phyloP scores from a whole-genome alignment of 2,797 vertebrate species.

The Ctenopoma kingsleyae region DNA sequence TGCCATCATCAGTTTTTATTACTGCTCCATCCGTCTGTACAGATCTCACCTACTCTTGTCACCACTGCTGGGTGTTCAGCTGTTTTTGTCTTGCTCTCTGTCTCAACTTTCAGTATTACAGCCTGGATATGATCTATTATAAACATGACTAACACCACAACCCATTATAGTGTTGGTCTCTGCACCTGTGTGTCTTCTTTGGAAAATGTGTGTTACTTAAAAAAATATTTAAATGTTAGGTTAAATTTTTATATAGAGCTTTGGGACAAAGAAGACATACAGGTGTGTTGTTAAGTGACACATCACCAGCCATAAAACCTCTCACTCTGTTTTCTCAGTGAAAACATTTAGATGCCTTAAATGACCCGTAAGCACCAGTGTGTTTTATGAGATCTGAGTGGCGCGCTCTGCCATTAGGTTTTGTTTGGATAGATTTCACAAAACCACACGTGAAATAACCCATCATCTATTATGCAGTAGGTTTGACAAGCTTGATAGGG shows the following conservation, averaged over 20 bases:
- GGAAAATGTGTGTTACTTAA: not conserved
- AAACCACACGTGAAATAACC: slow-evolving; percentile 40
- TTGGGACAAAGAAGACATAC: not conserved
- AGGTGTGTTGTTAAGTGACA: not conserved
- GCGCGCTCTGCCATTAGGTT: not conserved
- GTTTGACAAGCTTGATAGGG: slow-evolving; percentile 38
- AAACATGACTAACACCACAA: not conserved
- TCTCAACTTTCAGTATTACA: not conserved
- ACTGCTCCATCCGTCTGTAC: slow-evolving; percentile 13
- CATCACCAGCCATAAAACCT: not conserved
- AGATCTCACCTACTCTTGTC: not conserved
- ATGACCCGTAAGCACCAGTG: not conserved
- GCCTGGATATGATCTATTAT: not conserved
- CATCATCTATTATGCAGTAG: slow-evolving; percentile 43
- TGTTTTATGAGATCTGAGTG: slow-evolving; percentile 12
- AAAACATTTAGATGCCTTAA: not conserved
- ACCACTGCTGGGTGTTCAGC: slow-evolving; percentile 42
- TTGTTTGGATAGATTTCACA: slow-evolving; percentile 34
- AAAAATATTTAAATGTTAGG: not conserved
- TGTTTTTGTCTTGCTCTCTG: slow-evolving; percentile 17
- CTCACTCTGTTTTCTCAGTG: not conserved
- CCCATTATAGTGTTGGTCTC: not conserved
- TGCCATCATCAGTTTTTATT: not conserved
- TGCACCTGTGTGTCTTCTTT: not conserved
- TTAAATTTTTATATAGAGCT: not conserved